Base-by-base conservation (phyloP, 2,113 vertebrate genomes). In the Malurus melanocephalus region DNA sequence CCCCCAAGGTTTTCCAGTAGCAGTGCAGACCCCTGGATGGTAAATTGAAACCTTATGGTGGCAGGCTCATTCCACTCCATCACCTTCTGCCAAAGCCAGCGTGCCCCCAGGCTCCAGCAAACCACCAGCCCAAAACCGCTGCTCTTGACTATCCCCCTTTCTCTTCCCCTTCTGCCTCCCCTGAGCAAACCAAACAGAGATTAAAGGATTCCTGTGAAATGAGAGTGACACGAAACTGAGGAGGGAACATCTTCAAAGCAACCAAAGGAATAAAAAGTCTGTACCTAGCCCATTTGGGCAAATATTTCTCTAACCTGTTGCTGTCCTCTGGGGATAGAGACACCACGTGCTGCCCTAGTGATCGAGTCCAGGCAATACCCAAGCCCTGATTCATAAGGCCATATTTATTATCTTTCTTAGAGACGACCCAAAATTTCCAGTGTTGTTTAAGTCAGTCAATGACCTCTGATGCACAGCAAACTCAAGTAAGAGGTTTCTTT, bases 271-370 rank as follows among this genome's bases (percentile, higher is more conserved):
- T 42, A 73, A 93, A 64, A 78, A 21, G 5, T 27, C 77, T 72
- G 49, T 88, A 94, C 90, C 92, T 95, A 95, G 30, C 42, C 65
- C 57, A 61, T 88, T 80, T 90, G 77, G 92, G 69, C 88, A 94
- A 93, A 91, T 95, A 92, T 93, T 95, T 90, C 92, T 91, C 90
- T 94, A 94, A 94, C 90, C 86, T 94, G 83, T 26, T 75, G 49
- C 69, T 92, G 57, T 94, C 86, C 53, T 86, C 69, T 35, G 43
- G 24, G 22, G n/a, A 75, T 80, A 68, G 49, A 5, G 10, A 86
- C 19, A 60, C 20, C 14, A 11, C 52, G 2, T 69, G 71, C 43
- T 64, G 86, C 55, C 68, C 69, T 64, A 64, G 35, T 14, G 53
- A 80, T 57, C 73, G 4, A 1, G 38, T 21, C 57, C 56, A 78